Evolutionary conservation across 2,797 vertebrate genomes (phyloP).

Genomic region (Aplochiton taeniatus): DNA sequence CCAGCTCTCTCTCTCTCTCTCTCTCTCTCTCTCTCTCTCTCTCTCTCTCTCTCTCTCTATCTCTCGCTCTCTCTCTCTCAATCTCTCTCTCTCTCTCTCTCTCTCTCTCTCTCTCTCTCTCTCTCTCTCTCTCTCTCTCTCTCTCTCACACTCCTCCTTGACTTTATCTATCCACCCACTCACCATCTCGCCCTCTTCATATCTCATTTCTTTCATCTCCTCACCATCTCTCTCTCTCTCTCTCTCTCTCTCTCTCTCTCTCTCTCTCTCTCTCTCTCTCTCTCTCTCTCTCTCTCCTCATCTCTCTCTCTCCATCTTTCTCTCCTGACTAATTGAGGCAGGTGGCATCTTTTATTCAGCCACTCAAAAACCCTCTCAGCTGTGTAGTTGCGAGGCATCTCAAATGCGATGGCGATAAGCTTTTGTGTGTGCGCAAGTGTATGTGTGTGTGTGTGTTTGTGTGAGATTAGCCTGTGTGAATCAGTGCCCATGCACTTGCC

Average conservation of each 20-base stretch:
- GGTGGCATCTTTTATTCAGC: conserved; percentile 64
- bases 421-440: conserved; percentile 1
- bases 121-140: conserved; percentile 19
- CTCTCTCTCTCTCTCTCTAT: not conserved
- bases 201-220: not conserved
- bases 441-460: conserved; percentile 1
- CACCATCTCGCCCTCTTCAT: not conserved
- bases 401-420: conserved; percentile 28
- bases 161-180: conserved; percentile 2
- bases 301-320: conserved; percentile 28
- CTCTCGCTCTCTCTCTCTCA: too few relatives aligned
- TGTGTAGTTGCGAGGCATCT: conserved; percentile 54
- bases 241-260: conserved; percentile 19
- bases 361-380: conserved; percentile 52
- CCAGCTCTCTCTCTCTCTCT: not conserved
- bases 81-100: not conserved
- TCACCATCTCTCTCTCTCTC: conserved; percentile 13
- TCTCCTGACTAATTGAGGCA: conserved; percentile 66
- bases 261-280: conserved; percentile 41
- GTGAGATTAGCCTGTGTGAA: conserved; percentile 4
- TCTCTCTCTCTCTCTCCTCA: conserved; percentile 47
- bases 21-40: conserved; percentile 5
- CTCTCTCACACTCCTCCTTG: conserved; percentile 12
- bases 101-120: not conserved
- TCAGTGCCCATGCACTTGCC: too few relatives aligned